Evolutionary conservation across 2,113 vertebrate genomes (phyloP).

Genomic region (Pao palembangensis): DNA sequence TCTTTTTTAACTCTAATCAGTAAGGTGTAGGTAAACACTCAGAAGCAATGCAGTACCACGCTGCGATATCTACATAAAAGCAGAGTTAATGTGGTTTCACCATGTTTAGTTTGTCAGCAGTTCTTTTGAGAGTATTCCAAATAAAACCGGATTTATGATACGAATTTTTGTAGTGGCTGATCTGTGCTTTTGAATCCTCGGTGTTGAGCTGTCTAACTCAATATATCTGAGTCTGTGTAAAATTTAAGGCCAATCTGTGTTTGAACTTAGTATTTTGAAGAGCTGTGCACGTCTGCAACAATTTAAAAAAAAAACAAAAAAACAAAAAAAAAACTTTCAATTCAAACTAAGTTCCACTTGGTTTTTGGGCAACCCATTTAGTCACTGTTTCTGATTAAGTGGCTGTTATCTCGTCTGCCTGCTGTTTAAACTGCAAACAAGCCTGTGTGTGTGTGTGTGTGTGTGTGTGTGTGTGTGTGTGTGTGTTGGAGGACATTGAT

Average conservation of each 20-base stretch:
- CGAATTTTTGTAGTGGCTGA: too few species aligned
- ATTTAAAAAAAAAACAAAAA: not conserved
- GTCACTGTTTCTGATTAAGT: constrained; percentile 49
- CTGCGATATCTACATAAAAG: not conserved
- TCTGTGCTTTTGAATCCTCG: too few species aligned
- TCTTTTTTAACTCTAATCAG: constrained; percentile 29
- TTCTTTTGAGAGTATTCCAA: not conserved
- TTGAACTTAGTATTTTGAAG: too few species aligned
- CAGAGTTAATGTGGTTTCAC: not conserved
- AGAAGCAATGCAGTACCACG: not conserved
- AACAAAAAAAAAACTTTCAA: not conserved
- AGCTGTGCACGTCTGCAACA: not conserved
- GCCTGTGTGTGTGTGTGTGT: constrained; percentile 20
- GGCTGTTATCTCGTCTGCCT: constrained; percentile 59
- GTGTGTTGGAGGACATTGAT: constrained; percentile 49
- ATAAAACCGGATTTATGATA: too few species aligned
- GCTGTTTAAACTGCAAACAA: constrained; percentile 65
- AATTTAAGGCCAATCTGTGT: too few species aligned
- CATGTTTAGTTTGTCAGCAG: too few species aligned
- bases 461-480: constrained; percentile 16
- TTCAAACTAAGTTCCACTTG: not conserved
- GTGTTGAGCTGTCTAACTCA: too few species aligned
- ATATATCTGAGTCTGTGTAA: too few species aligned
- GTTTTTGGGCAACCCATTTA: constrained; percentile 28
- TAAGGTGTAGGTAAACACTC: constrained; percentile 7